phyloP scores from a whole-genome alignment of 2,888 invertebrate genomes.

The Drymonia ruficornis region DNA sequence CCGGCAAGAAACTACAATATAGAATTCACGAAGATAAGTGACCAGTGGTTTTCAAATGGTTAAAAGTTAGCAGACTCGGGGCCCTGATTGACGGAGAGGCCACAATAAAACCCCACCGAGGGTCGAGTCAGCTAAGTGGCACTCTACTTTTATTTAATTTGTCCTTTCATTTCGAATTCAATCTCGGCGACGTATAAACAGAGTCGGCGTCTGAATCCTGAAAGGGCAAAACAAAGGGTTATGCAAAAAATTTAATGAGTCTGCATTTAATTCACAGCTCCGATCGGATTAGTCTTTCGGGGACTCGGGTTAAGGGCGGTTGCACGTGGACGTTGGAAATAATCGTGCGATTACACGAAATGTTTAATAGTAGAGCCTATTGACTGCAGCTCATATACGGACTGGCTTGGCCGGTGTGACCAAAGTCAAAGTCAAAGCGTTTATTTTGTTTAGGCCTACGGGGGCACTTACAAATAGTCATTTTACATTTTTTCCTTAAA shows the following conservation, averaged over 20 bases:
- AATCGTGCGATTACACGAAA: neutral
- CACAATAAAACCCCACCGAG: too few species aligned
- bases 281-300: slow-evolving; percentile 26
- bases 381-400: too few species aligned
- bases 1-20: too few species aligned
- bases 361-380: neutral
- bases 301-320: neutral
- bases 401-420: too few species aligned
- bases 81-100: too few species aligned
- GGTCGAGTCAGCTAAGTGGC: neutral
- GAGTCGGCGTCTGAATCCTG: slow-evolving; percentile 5
- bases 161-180: slow-evolving; percentile 5
- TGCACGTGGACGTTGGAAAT: neutral
- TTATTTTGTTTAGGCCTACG: too few species aligned
- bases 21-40: too few species aligned
- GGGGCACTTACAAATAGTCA: too few species aligned
- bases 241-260: slow-evolving; percentile 21
- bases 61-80: too few species aligned
- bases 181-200: slow-evolving; percentile 3
- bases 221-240: slow-evolving; percentile 30
- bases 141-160: slow-evolving; percentile 1
- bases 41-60: too few species aligned
- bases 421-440: too few species aligned
- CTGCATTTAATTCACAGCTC: slow-evolving; percentile 27
- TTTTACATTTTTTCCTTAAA: too few species aligned